phyloP scores from a whole-genome alignment of 2,888 invertebrate species.

The Heliothis peltigera region DNA sequence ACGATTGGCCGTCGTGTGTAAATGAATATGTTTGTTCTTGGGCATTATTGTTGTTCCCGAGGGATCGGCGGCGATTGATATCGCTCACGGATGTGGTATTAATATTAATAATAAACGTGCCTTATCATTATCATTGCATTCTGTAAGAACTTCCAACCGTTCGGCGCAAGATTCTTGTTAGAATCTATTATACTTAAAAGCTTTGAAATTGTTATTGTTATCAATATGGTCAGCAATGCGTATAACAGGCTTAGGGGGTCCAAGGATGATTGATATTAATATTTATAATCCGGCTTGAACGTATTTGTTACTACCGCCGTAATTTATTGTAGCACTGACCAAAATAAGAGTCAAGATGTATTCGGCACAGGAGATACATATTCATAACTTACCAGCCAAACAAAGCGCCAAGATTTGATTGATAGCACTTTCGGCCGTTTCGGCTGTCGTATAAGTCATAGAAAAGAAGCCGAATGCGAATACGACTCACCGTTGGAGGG shows the following conservation, averaged over 20 bases:
- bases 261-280: slow-evolving; percentile 54
- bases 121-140: slow-evolving; percentile 60
- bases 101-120: slow-evolving; percentile 72
- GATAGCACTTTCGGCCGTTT: slow-evolving; percentile 62
- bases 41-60: slow-evolving; percentile 80
- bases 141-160: slow-evolving; percentile 33
- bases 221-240: slow-evolving; percentile 44
- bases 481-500: slow-evolving; percentile 41
- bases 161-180: slow-evolving; percentile 51
- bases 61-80: slow-evolving; percentile 79
- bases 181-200: slow-evolving; percentile 46
- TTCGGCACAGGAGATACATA: slow-evolving; percentile 69
- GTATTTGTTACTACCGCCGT: slow-evolving; percentile 27
- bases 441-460: slow-evolving; percentile 61
- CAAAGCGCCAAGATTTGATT: slow-evolving; percentile 68
- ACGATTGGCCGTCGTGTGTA: slow-evolving; percentile 77
- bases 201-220: slow-evolving; percentile 44
- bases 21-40: slow-evolving; percentile 85
- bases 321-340: slow-evolving; percentile 50
- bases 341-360: slow-evolving; percentile 68
- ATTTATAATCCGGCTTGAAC: slow-evolving; percentile 61
- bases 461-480: slow-evolving; percentile 58
- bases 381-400: slow-evolving; percentile 71
- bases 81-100: slow-evolving; percentile 74
- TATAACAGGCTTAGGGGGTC: slow-evolving; percentile 50